Percentiles rank a stretch among this genome's conserved stretches.
Conservation (phyloP, 2,113 vertebrate species). For the Mus pahari region DNA sequence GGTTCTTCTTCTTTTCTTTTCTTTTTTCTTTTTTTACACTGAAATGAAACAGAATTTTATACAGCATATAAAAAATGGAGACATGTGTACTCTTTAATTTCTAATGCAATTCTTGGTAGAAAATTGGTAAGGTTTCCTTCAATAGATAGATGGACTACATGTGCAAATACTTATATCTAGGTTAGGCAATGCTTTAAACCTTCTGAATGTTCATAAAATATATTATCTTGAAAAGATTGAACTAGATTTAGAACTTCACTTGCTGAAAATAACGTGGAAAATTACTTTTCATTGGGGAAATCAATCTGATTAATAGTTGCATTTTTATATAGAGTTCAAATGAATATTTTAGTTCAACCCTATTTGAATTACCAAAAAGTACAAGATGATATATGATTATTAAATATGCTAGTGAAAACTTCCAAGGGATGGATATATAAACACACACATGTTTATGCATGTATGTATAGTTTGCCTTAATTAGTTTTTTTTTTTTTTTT, state of each 20-base stretch:
- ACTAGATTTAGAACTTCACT: not conserved
- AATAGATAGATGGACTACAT: not conserved
- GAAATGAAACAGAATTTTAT: slow-evolving; percentile 6
- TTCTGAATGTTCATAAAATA: not conserved
- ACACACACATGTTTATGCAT: not conserved
- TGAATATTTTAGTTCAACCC: not conserved
- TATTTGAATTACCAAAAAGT: not conserved
- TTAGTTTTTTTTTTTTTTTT: not conserved
- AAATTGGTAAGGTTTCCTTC: not conserved
- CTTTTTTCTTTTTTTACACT: not conserved
- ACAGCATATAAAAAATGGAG: not conserved
- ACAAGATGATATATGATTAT: not conserved
- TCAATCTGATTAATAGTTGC: slow-evolving; percentile 4
- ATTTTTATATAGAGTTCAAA: not conserved
- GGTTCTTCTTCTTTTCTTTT: not conserved
- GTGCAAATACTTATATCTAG: not conserved
- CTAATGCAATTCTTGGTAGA: not conserved
- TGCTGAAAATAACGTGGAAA: not conserved
- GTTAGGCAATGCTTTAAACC: not conserved
- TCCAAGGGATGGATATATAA: not conserved
- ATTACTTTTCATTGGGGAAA: not conserved
- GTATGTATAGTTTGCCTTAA: not conserved
- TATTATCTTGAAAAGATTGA: not conserved
- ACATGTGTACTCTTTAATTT: not conserved
- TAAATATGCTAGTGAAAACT: not conserved